Evolutionary conservation across 2,797 vertebrate species (phyloP).

Genomic region (Mergus octosetaceus): DNA sequence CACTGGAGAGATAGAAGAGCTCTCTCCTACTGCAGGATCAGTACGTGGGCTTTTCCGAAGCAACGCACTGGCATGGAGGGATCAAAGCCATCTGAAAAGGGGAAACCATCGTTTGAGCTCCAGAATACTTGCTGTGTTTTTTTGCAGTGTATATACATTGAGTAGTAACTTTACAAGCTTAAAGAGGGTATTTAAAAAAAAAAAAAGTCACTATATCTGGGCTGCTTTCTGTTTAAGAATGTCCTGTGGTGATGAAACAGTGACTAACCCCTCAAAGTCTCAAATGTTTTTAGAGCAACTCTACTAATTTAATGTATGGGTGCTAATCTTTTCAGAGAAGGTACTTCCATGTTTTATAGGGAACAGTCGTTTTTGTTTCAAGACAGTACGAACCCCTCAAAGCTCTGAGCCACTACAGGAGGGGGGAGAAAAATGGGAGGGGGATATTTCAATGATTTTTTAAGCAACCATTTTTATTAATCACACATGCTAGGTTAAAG

Average conservation of each 20-base stretch:
- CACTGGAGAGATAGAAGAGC: background rate
- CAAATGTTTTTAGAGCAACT: background rate
- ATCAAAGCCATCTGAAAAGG: background rate
- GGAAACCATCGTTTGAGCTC: background rate
- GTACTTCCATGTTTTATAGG: background rate
- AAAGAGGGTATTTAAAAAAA: background rate
- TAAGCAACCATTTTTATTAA: slow-evolving; percentile 1
- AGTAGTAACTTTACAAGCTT: background rate
- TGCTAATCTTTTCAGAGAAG: background rate
- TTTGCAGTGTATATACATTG: rapidly evolving
- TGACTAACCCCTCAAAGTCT: background rate
- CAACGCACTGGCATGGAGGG: background rate
- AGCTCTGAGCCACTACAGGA: background rate
- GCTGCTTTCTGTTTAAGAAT: background rate
- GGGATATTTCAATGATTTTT: background rate
- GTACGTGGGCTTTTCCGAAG: background rate
- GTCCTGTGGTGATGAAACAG: background rate
- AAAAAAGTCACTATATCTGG: background rate
- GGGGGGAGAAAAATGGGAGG: background rate
- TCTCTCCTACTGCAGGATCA: background rate
- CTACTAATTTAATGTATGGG: background rate
- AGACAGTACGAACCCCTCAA: background rate
- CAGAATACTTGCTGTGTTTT: background rate
- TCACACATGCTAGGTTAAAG: background rate
- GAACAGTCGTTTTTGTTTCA: background rate